Base-by-base conservation (phyloP, 2,888 invertebrate genomes). In the Drosophila stalkeri region DNA sequence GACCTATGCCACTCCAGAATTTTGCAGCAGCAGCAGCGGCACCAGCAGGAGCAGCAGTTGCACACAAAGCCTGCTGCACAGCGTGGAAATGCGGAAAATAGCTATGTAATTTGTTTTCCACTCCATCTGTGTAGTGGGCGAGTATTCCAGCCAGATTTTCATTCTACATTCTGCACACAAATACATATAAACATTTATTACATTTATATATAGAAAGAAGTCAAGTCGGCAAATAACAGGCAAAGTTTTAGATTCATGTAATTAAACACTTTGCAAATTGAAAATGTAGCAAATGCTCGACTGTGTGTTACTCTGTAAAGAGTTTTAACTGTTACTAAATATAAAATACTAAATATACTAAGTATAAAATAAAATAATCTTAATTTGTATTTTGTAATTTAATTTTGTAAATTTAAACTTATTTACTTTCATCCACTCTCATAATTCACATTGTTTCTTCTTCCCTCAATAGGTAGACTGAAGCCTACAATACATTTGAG, bases 31-130 rank as follows among this genome's bases (percentile, higher is more conserved):
- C 20, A 12, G 54, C 16, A 12, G 54, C 16, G n/a, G 65, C 63
- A 61, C 35, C 41, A 75, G 49, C 55, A 70, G 44, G 43, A 64
- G 46, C 46, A 60, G 18, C 57, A 47, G 44, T 27, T 43, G 60
- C 64, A 65, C 55, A 23, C 51, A 31, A 46, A 63, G 62, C 51
- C 41, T 18, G 66, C 51, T 57, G 46, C 52, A 46, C 60, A 65
- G 60, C 51, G 31, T 57, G 77, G 23, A 68, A 81, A 70, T 56
- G 81, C 84, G 88, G 76, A 86, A 89, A 87, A 86, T 84, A 82
- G 88, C 88, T 82, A 87, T 89, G 86, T 82, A 86, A 83, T 89
- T 89, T 86, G 78, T 89, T 65, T 78, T 81, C 61, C 72, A 72
- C 60, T 57, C 62, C 46, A 70, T 70, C 77, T 63, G 63, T 63